phyloP scores from a whole-genome alignment of 2,888 invertebrate species.

The Stictocephala bisonia region DNA sequence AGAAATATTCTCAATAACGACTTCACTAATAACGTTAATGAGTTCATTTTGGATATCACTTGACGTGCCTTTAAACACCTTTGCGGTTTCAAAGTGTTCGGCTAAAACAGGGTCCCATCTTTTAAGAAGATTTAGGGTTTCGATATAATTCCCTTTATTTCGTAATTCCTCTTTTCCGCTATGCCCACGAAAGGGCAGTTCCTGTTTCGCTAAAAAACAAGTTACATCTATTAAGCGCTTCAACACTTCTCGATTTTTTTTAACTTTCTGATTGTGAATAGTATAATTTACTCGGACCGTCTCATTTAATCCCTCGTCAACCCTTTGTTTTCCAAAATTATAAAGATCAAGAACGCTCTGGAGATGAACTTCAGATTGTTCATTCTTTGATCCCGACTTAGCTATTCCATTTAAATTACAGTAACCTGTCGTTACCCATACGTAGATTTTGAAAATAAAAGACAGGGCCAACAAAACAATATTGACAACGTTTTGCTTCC shows the following conservation, averaged over 20 bases:
- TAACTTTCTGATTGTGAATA: conserved; percentile 55
- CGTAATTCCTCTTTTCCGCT: conserved; percentile 49
- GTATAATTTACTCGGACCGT: background rate
- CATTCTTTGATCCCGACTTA: background rate
- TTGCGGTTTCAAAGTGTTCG: conserved; percentile 55
- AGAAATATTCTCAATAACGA: conserved; percentile 54
- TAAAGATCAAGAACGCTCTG: conserved; percentile 22
- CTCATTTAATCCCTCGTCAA: conserved; percentile 19
- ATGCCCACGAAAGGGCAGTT: conserved; percentile 51
- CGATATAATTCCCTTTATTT: conserved; percentile 56
- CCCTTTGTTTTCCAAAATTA: conserved; percentile 37
- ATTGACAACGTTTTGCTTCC: too few species aligned
- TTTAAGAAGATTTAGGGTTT: conserved; percentile 44
- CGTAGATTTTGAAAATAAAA: too few species aligned
- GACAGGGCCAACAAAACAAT: too few species aligned
- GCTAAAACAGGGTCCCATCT: conserved; percentile 46
- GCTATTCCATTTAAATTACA: conserved; percentile 21
- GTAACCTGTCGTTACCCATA: too few species aligned
- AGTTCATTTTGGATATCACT: conserved; percentile 59
- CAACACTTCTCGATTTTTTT: conserved; percentile 55
- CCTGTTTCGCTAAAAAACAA: conserved; percentile 52
- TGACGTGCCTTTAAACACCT: conserved; percentile 57
- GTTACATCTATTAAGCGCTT: conserved; percentile 55
- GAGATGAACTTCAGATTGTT: conserved; percentile 28
- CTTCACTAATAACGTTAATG: conserved; percentile 50